Percentiles rank a stretch among this genome's conserved stretches.
phyloP scores from a whole-genome alignment of 2,113 vertebrate genomes.

The Pelecanus crispus region DNA sequence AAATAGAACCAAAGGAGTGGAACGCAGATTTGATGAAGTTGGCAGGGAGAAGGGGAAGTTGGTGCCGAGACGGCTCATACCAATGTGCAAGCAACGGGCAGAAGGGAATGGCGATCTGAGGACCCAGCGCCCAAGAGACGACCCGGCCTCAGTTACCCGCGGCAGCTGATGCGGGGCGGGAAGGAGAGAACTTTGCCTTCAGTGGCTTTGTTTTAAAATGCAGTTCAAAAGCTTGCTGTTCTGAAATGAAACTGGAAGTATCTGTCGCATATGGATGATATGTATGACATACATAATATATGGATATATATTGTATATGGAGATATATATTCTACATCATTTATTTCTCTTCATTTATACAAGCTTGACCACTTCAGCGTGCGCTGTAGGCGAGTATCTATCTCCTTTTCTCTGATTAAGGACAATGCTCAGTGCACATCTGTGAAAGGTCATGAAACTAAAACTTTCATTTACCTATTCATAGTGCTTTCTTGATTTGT shows the following conservation, averaged over 20 bases:
- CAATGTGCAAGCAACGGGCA: background rate
- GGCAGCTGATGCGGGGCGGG: fast-evolving
- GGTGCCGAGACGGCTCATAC: background rate
- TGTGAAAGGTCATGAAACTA: background rate
- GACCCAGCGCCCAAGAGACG: fast-evolving
- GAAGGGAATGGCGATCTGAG: fast-evolving
- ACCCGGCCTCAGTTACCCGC: fast-evolving
- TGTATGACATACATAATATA: background rate
- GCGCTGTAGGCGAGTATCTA: background rate
- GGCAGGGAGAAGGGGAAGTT: background rate
- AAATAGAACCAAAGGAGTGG: fast-evolving
- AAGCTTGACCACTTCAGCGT: background rate
- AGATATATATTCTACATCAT: background rate
- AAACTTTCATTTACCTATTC: background rate
- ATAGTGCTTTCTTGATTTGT: background rate
- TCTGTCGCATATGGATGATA: background rate
- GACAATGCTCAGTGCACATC: background rate
- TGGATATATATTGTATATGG: background rate
- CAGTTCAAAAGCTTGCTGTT: background rate
- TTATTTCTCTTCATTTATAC: background rate
- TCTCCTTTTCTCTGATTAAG: background rate
- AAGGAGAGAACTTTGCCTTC: background rate
- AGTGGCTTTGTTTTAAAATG: background rate
- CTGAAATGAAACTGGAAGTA: background rate
- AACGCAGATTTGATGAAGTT: background rate